Percentiles rank a stretch among this genome's conserved stretches.
phyloP scores from a whole-genome alignment of 1,140 invertebrate species.

The Drosophila murphyi region DNA sequence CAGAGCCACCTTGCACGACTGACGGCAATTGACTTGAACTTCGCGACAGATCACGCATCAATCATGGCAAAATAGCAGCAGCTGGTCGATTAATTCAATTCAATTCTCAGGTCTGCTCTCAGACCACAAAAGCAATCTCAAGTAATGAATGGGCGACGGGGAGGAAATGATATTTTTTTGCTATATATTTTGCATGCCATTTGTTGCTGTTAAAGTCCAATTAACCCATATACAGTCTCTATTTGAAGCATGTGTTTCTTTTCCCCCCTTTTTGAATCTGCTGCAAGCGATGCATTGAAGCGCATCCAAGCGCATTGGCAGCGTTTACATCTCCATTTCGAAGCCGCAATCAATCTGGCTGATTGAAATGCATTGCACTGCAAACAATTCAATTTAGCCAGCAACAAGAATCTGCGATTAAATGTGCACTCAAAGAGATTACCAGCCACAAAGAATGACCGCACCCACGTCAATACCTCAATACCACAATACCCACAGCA shows the following conservation, averaged over 20 bases:
- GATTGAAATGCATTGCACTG: slow-evolving; percentile 49
- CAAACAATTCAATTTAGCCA: slow-evolving; percentile 58
- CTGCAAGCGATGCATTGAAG: slow-evolving; percentile 30
- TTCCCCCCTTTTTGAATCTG: background rate
- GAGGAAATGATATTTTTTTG: background rate
- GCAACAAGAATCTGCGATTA: slow-evolving; percentile 47
- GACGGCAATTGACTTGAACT: slow-evolving; percentile 50
- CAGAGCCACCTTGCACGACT: slow-evolving; percentile 10
- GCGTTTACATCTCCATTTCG: background rate
- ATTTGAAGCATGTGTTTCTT: slow-evolving; percentile 5
- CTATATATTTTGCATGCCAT: background rate
- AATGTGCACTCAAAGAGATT: slow-evolving; percentile 35
- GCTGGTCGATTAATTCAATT: slow-evolving; percentile 36
- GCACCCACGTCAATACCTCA: slow-evolving; percentile 21
- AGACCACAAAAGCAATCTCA: slow-evolving; percentile 16
- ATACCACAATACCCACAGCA: slow-evolving; percentile 18
- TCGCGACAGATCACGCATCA: slow-evolving; percentile 37
- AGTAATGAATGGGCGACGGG: background rate
- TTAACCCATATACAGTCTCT: slow-evolving; percentile 34
- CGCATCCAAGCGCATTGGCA: slow-evolving; percentile 38
- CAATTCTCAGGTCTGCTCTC: slow-evolving; percentile 25
- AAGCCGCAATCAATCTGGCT: slow-evolving; percentile 47
- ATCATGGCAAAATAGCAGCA: slow-evolving; percentile 37
- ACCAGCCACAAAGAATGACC: slow-evolving; percentile 38
- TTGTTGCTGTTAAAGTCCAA: slow-evolving; percentile 23